Conservation (phyloP, 2,797 vertebrate species). For the Sebastes alutus region DNA sequence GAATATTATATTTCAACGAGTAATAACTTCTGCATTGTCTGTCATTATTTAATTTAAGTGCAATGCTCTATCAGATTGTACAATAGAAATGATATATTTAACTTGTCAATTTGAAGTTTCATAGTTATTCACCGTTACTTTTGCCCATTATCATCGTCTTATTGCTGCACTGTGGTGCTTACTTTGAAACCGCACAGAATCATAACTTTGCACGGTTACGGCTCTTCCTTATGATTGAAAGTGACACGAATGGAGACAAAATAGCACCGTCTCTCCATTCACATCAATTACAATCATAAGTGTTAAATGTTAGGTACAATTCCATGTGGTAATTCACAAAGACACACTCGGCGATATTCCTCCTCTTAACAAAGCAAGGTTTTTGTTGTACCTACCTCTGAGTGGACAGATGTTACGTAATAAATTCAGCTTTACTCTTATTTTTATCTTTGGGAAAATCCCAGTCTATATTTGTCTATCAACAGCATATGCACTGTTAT, state of each 20-base stretch:
- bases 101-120: conserved; percentile 54
- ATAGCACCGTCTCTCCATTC: conserved; percentile 9
- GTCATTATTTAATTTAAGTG: conserved; percentile 58
- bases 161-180: conserved; percentile 16
- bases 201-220: conserved; percentile 22
- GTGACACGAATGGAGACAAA: conserved; percentile 19
- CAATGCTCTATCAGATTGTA: conserved; percentile 56
- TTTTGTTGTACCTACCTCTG: background rate
- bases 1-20: conserved; percentile 62
- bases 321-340: conserved; percentile 15
- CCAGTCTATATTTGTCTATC: conserved; percentile 29
- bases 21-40: conserved; percentile 32
- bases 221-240: conserved; percentile 35
- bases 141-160: conserved; percentile 27
- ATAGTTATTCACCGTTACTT: conserved; percentile 21
- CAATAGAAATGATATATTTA: conserved; percentile 46
- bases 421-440: conserved; percentile 12
- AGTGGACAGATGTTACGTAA: conserved; percentile 16
- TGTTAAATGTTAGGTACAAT: conserved; percentile 18
- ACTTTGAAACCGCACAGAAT: conserved; percentile 47
- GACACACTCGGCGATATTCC: background rate
- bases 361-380: background rate
- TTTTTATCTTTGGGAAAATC: conserved; percentile 36
- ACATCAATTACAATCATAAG: conserved; percentile 18
- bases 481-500: conserved; percentile 36